phyloP scores from a whole-genome alignment of 2,113 vertebrate genomes.

The Forbesichthys agassizii region DNA sequence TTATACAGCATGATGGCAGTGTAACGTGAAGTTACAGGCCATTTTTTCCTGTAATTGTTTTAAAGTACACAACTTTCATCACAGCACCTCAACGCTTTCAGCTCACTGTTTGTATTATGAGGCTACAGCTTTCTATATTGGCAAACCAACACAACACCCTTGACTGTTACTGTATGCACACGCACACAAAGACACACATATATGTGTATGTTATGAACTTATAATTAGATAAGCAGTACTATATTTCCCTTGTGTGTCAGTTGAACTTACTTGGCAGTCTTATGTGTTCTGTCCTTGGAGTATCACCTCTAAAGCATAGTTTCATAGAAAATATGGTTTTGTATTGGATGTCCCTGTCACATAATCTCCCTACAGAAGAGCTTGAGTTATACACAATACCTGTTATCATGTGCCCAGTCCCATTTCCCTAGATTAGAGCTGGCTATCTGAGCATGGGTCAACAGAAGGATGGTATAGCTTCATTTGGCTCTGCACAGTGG shows the following conservation, averaged over 20 bases:
- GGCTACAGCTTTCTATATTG: no score
- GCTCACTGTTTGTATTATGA: neutral
- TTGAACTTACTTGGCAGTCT: no score
- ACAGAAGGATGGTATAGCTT: constrained; percentile 56
- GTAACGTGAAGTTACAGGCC: no score
- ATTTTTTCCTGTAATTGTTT: no score
- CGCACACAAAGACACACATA: neutral
- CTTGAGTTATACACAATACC: constrained; percentile 49
- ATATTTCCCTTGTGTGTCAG: no score
- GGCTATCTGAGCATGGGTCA: constrained; percentile 38
- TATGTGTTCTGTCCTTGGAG: no score
- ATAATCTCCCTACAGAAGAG: constrained; percentile 30
- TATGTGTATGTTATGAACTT: neutral
- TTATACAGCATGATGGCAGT: neutral
- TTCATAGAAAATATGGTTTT: constrained; percentile 7
- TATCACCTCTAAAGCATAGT: no score
- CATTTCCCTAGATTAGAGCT: constrained; percentile 52
- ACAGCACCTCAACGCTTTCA: neutral
- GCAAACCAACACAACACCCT: no score
- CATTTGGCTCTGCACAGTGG: constrained; percentile 50
- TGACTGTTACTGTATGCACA: neutral
- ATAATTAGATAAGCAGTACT: neutral
- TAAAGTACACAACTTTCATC: no score
- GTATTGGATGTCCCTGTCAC: constrained; percentile 14
- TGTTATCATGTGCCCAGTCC: constrained; percentile 45